Conservation (phyloP, 2,113 vertebrate species). For the Gopherus flavomarginatus region DNA sequence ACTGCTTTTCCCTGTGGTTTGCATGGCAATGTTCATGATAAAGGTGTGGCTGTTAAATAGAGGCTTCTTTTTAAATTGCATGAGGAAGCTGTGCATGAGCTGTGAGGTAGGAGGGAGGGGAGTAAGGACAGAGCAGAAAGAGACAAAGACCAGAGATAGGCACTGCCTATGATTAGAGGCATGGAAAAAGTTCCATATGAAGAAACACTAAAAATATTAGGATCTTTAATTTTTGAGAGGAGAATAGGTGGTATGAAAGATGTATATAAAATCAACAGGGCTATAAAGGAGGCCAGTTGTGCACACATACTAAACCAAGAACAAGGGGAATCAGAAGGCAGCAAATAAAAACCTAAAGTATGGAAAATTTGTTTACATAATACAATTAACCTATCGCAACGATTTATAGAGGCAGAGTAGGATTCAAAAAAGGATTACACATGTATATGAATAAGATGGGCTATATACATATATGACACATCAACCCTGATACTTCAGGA, state of each 20-base stretch:
- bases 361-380: background rate
- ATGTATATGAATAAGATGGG: background rate
- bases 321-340: background rate
- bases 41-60: background rate
- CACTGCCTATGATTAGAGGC: background rate
- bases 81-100: background rate
- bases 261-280: background rate
- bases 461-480: rapidly evolving
- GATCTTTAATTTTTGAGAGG: background rate
- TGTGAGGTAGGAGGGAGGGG: no score
- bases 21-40: no score
- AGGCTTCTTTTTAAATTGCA: background rate
- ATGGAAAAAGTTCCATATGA: rapidly evolving
- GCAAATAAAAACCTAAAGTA: background rate
- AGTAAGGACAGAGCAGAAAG: background rate
- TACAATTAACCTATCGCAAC: background rate
- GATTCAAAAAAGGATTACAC: background rate
- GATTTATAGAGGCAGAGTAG: background rate
- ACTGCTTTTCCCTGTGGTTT: background rate
- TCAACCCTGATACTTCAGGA: background rate
- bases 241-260: background rate
- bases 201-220: background rate
- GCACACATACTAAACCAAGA: background rate
- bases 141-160: background rate
- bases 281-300: background rate